Evolutionary conservation across 2,113 vertebrate species (phyloP), one percentile per base, ranked within the genome.

Genomic region (Bothrops jararaca): DNA sequence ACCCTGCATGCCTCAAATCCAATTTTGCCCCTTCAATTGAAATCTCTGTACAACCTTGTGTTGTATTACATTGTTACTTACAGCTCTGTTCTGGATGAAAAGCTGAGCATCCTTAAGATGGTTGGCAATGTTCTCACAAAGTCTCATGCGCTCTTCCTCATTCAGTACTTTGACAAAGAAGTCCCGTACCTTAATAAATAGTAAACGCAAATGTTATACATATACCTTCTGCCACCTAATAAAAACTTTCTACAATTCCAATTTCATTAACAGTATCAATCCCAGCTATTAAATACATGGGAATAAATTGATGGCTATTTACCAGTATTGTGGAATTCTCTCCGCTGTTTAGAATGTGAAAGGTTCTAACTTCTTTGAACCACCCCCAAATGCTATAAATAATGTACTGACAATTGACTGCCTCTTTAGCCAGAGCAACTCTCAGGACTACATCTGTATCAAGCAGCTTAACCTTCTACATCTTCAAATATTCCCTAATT

Each of bases 11-110:
- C 18, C 9, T 18, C 18, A 80, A 80, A 80, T 42, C 34, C 20
- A 42, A 80, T 8, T 20, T 56, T 56, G 74, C n/a, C 34, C 23
- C 34, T 18, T 34, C 39, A 80, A 8, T 39, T 39, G 34, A 18
- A 80, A 22, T 39, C 2, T 39, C 34, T 80, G 18, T 7, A 80
- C 34, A 39, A 80, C 18, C 34, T 80, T 42, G 34, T 22, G 18
- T 22, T 42, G 34, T 8, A 42, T 39, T 22, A 22, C 20, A 53
- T 42, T 53, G 0, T 1, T 89, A 97, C 98, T 98, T 97, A 99
- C 99, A 95, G 97, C 98, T 96, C 98, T 98, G 94, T 98, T 98
- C 95, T 99, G 99, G 96, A 99, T 99, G 96, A 99, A 99, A 13
- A 98, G 96, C 5, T 99, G 99, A 0, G 99, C 98, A 9, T 97